phyloP scores from a whole-genome alignment of 2,888 invertebrate genomes.

The Hirtodrosophila trivittata region DNA sequence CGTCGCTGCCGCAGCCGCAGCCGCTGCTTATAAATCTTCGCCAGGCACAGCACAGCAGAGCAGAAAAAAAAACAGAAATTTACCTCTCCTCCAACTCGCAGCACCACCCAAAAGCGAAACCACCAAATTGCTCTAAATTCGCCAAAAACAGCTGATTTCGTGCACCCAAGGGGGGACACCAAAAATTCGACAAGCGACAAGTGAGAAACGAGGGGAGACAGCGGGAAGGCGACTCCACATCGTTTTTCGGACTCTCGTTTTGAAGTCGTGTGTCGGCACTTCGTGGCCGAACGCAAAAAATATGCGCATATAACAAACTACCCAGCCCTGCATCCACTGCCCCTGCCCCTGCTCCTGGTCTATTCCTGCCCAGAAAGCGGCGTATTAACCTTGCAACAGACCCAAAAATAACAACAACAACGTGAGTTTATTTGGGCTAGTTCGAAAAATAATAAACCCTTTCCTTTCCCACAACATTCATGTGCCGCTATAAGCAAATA shows the following conservation, averaged over 20 bases:
- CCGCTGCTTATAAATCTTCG: constrained; percentile 78
- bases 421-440: neutral
- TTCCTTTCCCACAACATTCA: constrained; percentile 66
- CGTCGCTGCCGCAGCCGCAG: constrained; percentile 64
- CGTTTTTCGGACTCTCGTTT: constrained; percentile 49
- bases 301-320: constrained; percentile 72
- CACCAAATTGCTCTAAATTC: constrained; percentile 75
- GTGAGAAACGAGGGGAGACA: constrained; percentile 2
- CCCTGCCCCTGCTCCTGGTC: constrained; percentile 4
- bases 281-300: constrained; percentile 76
- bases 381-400: constrained; percentile 53
- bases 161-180: constrained; percentile 28
- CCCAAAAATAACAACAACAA: neutral
- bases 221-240: constrained; percentile 44
- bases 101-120: constrained; percentile 44
- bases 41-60: too few relatives aligned
- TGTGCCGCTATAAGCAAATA: constrained; percentile 70
- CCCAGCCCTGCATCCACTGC: constrained; percentile 19
- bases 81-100: constrained; percentile 1
- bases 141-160: constrained; percentile 79
- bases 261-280: constrained; percentile 69
- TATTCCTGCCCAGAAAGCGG: constrained; percentile 5
- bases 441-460: constrained; percentile 44
- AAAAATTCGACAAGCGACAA: constrained; percentile 46
- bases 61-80: constrained; percentile 23